Evolutionary conservation across 1,140 invertebrate species (phyloP), one percentile per base, ranked within the genome.

Genomic region (Thalassaphorura encarpata): DNA sequence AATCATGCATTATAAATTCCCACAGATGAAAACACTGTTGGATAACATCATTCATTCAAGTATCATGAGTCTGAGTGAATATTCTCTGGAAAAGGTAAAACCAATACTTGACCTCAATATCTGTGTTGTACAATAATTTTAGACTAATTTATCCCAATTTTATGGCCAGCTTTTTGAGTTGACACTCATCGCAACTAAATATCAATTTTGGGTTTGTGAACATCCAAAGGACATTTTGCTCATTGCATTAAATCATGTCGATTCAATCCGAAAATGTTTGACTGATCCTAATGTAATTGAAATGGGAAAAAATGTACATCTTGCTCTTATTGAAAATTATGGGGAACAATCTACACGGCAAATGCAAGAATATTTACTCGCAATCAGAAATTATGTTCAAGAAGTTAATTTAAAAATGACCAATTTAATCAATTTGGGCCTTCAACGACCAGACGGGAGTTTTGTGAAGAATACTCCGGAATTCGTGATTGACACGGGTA

Each of bases 361-460:
- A 31, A 61, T 64, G 62, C 52, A 56, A 29, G 33, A 42, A 4
- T 58, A 61, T 42, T 43, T 52, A 6, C 47, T 58, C 48, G n/a
- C 59, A 1, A 49, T 64, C 23, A 15, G 57, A 21, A 49, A 51
- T 11, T 64, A 64, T 54, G 18, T 64, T 5, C 33, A 51, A 19
- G 58, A 61, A 43, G 56, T 64, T 2, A 43, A 56, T 21, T 33
- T 64, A 4, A 64, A 64, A 59, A 64, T 64, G 62, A 64, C 62
- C 2, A 64, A 64, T 47, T 48, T 64, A 19, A 60, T 64, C 19
- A 58, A 61, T 36, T 27, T 64, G 15, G 59, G 59, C 0, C 43
- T 58, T 11, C 62, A 64, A 29, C 52, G 50, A 36, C 28, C 52
- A 43, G 48, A 47, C 0, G 62, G 62, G 23, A 59, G 61, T 26